Base-by-base conservation (phyloP, 2,797 vertebrate genomes). In the Acrossocheilus wenchowensis region DNA sequence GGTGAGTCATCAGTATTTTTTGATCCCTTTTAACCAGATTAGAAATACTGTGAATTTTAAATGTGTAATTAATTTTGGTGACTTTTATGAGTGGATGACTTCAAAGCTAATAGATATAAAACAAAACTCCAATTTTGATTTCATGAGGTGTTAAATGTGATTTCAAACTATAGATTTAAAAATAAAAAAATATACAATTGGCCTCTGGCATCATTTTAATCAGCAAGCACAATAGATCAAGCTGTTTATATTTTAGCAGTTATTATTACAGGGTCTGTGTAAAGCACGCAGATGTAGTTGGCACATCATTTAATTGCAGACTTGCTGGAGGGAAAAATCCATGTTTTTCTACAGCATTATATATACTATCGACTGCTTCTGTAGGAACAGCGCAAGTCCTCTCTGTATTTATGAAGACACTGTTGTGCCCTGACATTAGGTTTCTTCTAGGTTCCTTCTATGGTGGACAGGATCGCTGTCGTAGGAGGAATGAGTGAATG, bases 401-500 rank as follows among this genome's bases (percentile, higher is more conserved):
- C 3, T 79, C 36, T 72, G 36, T 15, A 78, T 80, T 60, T 77
- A 68, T 88, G 64, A 69, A 74, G 87, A 87, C 81, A 84, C 79
- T n/a, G 1, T 64, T 54, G 4, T 52, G 43, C 82, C 82, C 75
- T 88, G 80, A 89, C 81, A 36, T 87, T 82, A 88, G 72, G 74
- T 83, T 88, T 77, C 30, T 77, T 54, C 50, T 39, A 88, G 88
- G 69, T 64, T 66, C 86, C 90, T 64, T 80, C 86, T 90, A 86
- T 89, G 89, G 91, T 89, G 92, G 91, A 90, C 92, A 88, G 87
- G 89, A 92, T 91, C 84, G 78, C 85, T 89, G 68, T 86, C 90
- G 82, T 34, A 89, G 89, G 91, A 92, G 66, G 81, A 90, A 68
- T n/a, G 50, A 73, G 75, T 82, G 88, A 93, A 91, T 88, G 48